phyloP scores from a whole-genome alignment of 2,888 invertebrate genomes.

The Parnassius mnemosyne region DNA sequence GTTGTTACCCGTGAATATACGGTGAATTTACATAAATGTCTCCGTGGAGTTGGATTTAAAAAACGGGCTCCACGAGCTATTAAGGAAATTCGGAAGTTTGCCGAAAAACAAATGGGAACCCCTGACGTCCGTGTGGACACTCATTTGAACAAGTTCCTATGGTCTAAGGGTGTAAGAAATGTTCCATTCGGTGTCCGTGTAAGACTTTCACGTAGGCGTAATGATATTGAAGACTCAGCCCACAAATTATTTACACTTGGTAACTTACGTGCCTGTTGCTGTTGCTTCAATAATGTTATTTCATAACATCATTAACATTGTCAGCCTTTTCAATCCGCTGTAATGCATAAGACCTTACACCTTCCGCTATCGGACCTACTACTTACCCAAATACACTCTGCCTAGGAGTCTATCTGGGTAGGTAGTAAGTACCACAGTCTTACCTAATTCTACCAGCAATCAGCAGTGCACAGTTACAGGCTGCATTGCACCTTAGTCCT shows the following conservation, averaged over 20 bases:
- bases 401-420: too few relatives aligned
- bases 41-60: constrained; percentile 99
- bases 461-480: too few relatives aligned
- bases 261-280: constrained; percentile 96
- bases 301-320: too few relatives aligned
- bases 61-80: constrained; percentile 98
- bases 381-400: too few relatives aligned
- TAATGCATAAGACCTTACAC: too few relatives aligned
- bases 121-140: constrained; percentile 99
- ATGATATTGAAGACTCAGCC: constrained; percentile 99
- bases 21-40: constrained; percentile 97
- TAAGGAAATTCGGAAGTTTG: constrained; percentile 98
- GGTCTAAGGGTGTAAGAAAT: constrained; percentile 99
- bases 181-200: constrained; percentile 99
- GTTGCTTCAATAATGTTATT: too few relatives aligned
- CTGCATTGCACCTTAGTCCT: too few relatives aligned
- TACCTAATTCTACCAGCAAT: too few relatives aligned
- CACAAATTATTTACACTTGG: constrained; percentile 99
- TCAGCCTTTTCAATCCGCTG: too few relatives aligned
- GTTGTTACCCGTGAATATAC: constrained; percentile 99
- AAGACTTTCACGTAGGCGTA: constrained; percentile 96
- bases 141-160: constrained; percentile 98
- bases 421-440: too few relatives aligned
- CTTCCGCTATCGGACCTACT: too few relatives aligned
- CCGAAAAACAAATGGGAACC: constrained; percentile 99